Percentiles rank a stretch among this genome's conserved stretches.
Conservation (phyloP, 2,113 vertebrate genomes). For the Eidolon helvum region DNA sequence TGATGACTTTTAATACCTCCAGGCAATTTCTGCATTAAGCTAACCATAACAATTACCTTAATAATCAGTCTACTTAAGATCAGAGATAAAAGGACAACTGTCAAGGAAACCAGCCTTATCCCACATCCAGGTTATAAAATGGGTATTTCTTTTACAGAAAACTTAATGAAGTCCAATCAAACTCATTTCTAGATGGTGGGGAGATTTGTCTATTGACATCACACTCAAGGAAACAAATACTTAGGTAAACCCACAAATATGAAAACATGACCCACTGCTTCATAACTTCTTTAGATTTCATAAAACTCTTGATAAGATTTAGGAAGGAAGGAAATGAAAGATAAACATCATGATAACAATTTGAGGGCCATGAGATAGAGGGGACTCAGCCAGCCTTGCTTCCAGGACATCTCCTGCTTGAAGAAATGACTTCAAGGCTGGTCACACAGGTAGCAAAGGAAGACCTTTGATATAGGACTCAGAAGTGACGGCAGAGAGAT, state of each 20-base stretch:
- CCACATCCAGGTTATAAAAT: background rate
- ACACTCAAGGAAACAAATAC: background rate
- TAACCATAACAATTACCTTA: background rate
- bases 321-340: background rate
- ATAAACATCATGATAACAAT: background rate
- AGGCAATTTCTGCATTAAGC: background rate
- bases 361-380: background rate
- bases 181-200: background rate
- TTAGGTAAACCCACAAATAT: background rate
- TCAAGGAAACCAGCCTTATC: background rate
- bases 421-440: background rate
- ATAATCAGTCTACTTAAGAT: background rate
- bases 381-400: background rate
- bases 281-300: background rate
- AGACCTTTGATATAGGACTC: background rate
- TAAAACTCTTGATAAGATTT: background rate
- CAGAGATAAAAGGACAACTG: background rate
- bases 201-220: background rate
- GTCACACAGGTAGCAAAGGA: background rate
- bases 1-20: background rate
- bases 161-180: slow-evolving; percentile 4
- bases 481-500: background rate
- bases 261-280: background rate
- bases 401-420: background rate
- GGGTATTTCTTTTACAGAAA: background rate